These are phyloP conservation scores for Atta cephalotes DNA, from an alignment of 1,140 invertebrate species.

Conservation along the genomic window DNA sequence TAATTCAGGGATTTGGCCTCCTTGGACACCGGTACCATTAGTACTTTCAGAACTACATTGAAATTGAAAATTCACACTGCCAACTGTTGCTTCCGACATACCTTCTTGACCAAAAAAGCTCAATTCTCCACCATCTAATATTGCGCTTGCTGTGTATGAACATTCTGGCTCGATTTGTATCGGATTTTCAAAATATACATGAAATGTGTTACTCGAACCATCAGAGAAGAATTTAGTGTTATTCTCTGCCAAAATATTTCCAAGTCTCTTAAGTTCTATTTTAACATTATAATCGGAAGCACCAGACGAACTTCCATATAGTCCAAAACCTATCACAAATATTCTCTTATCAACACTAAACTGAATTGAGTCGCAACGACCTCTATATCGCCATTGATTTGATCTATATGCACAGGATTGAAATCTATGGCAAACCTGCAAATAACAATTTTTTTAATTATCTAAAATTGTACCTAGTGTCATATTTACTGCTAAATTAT, in stretches of 20 bases:
- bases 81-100: conserved; percentile 95
- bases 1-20: conserved; percentile 97
- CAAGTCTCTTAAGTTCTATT: conserved; percentile 95
- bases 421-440: conserved; percentile 96
- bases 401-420: conserved; percentile 98
- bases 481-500: too few species aligned
- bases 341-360: conserved; percentile 97
- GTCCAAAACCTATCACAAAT: conserved; percentile 96
- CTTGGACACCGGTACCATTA: conserved; percentile 97
- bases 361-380: conserved; percentile 96
- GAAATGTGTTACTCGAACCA: conserved; percentile 97
- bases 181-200: conserved; percentile 96
- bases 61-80: conserved; percentile 96
- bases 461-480: not conserved
- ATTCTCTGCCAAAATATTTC: conserved; percentile 94
- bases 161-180: conserved; percentile 96
- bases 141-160: conserved; percentile 96
- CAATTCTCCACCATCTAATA: conserved; percentile 95
- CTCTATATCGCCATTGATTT: conserved; percentile 97
- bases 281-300: conserved; percentile 96
- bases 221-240: conserved; percentile 97
- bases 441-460: conserved; percentile 52
- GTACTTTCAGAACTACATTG: conserved; percentile 97
- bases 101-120: conserved; percentile 98
- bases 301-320: conserved; percentile 96